Evolutionary conservation across 1,140 invertebrate genomes (phyloP), one percentile per base, ranked within the genome.

Genomic region (Hirudo medicinalis): DNA sequence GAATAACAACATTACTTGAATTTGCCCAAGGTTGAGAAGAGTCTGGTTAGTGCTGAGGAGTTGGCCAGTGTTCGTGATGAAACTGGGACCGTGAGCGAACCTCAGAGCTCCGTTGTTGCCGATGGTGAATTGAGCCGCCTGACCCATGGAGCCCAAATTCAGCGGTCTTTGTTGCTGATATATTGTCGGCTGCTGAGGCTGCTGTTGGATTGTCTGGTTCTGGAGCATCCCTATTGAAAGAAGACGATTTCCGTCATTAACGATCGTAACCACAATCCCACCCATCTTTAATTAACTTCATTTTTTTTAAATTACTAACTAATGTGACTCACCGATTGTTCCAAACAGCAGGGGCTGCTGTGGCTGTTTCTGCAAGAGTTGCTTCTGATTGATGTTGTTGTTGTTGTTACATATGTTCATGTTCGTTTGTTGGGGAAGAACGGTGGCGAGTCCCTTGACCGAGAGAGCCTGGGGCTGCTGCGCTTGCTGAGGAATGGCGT

Each of bases 351-450:
- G 27, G 11, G 20, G 27, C 11, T 32, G 67, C 9, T 32, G 36
- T n/a, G n/a, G 8, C 9, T 25, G 36, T 19, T 32, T 32, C n/a
- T 68, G 67, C n/a, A 29, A 13, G 27, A 68, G n/a, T 40, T n/a
- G 36, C 25, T 70, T 70, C n/a, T 25, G 32, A 49, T 70, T 49
- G 32, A 36, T n/a, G 9, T 54, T 36, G n/a, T 70, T 36, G 32
- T 54, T 53, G n/a, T 70, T 29, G 22, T 69, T 70, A 11, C 40
- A 25, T 4, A 27, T 43, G 49, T 32, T 32, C 40, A 70, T 22
- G 69, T 25, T 70, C 53, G 69, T 53, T 53, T 70, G 69, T 25
- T 70, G 69, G 22, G 69, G 69, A 17, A 70, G n/a, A 40, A 70
- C 69, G 0, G 69, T 70, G 17, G 69, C 69, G 13, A 70, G 25